Conservation (phyloP, 1,140 invertebrate species). For the Tyrophagus putrescentiae region DNA sequence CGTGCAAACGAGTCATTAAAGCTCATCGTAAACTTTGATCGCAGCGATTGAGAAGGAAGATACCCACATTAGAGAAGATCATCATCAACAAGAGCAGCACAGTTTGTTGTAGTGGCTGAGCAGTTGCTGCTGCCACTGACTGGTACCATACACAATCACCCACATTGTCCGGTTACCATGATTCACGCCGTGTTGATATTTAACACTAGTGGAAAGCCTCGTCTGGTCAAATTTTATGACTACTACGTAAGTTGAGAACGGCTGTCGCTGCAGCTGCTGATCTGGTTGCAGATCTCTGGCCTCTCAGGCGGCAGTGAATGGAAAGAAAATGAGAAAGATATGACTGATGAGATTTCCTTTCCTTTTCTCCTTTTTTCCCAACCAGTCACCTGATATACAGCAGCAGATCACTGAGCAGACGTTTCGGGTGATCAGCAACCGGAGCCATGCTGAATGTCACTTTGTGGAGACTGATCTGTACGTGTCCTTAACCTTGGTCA, state of each 20-base stretch:
- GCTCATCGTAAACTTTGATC: too few relatives aligned
- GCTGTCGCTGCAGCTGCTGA: neutral
- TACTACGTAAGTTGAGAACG: constrained; percentile 73
- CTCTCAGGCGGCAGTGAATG: neutral
- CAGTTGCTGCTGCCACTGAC: neutral
- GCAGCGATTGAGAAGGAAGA: too few relatives aligned
- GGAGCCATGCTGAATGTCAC: constrained; percentile 96
- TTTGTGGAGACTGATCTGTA: constrained; percentile 95
- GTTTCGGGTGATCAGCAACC: constrained; percentile 92
- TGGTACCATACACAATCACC: neutral
- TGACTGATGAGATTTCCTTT: constrained; percentile 7
- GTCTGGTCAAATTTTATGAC: constrained; percentile 94
- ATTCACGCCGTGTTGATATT: constrained; percentile 99
- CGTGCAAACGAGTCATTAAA: too few relatives aligned
- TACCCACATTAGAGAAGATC: neutral
- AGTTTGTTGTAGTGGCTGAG: neutral
- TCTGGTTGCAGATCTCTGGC: too few relatives aligned
- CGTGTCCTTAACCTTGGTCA: constrained; percentile 25
- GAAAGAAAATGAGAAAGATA: neutral
- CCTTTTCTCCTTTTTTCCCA: constrained; percentile 5
- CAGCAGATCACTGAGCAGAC: constrained; percentile 99
- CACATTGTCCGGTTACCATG: constrained; percentile 45
- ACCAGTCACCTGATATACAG: constrained; percentile 91
- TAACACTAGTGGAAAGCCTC: constrained; percentile 97
- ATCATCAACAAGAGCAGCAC: neutral